phyloP scores from a whole-genome alignment of 2,888 invertebrate species.

The Melitaea athalia region DNA sequence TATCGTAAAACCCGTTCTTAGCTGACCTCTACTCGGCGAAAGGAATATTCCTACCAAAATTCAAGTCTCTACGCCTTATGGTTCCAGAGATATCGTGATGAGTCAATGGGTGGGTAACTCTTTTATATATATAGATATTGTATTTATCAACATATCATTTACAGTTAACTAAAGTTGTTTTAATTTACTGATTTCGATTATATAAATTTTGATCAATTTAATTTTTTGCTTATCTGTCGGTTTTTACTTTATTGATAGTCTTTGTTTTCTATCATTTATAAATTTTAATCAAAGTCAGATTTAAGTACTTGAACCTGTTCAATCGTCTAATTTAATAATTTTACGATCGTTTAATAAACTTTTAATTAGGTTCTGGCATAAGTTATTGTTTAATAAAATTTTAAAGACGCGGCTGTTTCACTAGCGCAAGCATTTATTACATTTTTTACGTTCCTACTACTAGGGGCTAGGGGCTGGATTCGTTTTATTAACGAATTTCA shows the following conservation, averaged over 20 bases:
- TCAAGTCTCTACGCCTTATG: too few species aligned
- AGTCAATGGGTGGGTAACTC: too few species aligned
- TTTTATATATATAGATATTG: neutral
- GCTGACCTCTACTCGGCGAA: too few species aligned
- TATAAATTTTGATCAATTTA: too few species aligned
- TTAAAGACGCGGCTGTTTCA: conserved; percentile 23
- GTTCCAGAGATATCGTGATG: too few species aligned
- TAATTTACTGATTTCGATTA: too few species aligned
- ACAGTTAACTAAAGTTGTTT: too few species aligned
- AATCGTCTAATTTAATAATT: conserved; percentile 1
- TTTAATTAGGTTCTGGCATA: conserved; percentile 26
- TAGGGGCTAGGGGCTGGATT: conserved; percentile 5
- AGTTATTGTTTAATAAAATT: conserved; percentile 34
- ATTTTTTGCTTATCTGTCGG: too few species aligned
- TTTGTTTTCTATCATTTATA: neutral
- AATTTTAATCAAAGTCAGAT: neutral
- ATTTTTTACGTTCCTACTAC: conserved; percentile 29
- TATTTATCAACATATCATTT: too few species aligned
- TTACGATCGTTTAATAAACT: conserved; percentile 3
- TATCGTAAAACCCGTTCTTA: too few species aligned
- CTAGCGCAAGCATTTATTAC: conserved; percentile 27
- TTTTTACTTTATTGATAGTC: neutral
- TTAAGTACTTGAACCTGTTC: neutral
- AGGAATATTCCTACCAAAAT: too few species aligned
- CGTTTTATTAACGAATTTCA: neutral